Evolutionary conservation across 1,140 invertebrate genomes (phyloP).

Genomic region (Drosophila azteca): DNA sequence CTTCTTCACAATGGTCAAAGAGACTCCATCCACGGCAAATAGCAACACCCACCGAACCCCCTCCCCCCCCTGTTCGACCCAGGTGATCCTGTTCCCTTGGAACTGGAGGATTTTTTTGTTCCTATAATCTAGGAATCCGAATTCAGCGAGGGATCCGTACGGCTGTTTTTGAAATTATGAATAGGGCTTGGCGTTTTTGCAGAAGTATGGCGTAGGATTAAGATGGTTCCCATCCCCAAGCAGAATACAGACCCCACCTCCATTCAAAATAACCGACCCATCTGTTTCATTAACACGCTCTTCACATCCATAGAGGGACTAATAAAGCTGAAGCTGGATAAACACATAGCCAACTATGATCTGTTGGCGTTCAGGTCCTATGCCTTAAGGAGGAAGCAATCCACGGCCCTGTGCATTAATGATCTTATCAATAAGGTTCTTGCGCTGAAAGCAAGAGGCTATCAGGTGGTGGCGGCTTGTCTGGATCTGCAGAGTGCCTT

Average conservation of each 20-base stretch:
- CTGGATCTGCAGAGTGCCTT: not conserved
- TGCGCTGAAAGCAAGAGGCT: not conserved
- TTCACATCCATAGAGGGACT: not conserved
- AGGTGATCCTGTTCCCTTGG: no score
- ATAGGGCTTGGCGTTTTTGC: no score
- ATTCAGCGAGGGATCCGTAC: not conserved
- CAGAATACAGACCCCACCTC: not conserved
- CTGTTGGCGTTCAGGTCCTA: not conserved
- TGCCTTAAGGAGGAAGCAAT: no score
- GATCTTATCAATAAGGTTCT: not conserved
- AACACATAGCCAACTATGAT: not conserved
- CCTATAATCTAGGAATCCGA: not conserved
- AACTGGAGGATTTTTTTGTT: not conserved
- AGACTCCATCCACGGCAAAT: no score
- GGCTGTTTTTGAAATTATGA: no score
- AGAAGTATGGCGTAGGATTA: not conserved
- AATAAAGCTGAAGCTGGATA: not conserved
- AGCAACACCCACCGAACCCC: not conserved
- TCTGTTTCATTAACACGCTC: not conserved
- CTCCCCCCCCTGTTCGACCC: not conserved
- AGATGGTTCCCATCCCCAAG: not conserved
- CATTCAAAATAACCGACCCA: not conserved
- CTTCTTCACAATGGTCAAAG: not conserved
- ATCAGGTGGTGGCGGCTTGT: not conserved
- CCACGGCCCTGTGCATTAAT: not conserved